Evolutionary conservation across 2,888 invertebrate species (phyloP).

Genomic region (Brachynemurus nebulosus): DNA sequence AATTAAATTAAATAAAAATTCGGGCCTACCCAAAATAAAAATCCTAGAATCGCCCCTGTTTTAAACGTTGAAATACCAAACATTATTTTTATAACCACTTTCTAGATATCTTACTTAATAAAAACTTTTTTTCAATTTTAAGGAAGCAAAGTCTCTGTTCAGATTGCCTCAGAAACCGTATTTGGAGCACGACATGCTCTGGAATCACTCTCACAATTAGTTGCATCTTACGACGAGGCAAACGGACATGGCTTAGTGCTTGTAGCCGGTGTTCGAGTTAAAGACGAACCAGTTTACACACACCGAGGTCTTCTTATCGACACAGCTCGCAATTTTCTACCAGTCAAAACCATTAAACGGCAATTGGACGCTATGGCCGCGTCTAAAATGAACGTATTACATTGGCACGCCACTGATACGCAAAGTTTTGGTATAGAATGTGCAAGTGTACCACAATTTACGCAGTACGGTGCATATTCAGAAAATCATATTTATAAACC

Average conservation of each 20-base stretch:
- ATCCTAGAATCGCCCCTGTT: no score
- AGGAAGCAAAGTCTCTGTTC: constrained; percentile 38
- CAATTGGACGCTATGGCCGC: constrained; percentile 77
- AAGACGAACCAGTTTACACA: constrained; percentile 71
- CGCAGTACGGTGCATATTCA: constrained; percentile 51
- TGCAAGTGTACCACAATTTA: constrained; percentile 56
- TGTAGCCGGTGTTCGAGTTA: constrained; percentile 50
- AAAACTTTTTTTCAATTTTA: constrained; percentile 11
- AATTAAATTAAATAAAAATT: no score
- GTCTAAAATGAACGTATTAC: constrained; percentile 82
- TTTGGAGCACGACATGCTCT: constrained; percentile 64
- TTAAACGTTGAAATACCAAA: no score
- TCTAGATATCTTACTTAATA: no score
- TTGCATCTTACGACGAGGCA: constrained; percentile 32
- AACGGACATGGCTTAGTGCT: constrained; percentile 43
- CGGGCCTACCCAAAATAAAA: no score
- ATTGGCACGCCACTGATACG: constrained; percentile 85
- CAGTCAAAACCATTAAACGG: constrained; percentile 49
- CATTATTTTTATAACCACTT: no score
- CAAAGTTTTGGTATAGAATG: constrained; percentile 85
- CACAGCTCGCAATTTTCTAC: constrained; percentile 76
- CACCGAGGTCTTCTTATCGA: constrained; percentile 84
- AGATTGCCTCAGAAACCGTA: constrained; percentile 44
- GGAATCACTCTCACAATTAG: constrained; percentile 61
- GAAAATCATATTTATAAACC: constrained; percentile 50